Base-by-base conservation (phyloP, 2,797 vertebrate genomes). In the Balearica regulorum region DNA sequence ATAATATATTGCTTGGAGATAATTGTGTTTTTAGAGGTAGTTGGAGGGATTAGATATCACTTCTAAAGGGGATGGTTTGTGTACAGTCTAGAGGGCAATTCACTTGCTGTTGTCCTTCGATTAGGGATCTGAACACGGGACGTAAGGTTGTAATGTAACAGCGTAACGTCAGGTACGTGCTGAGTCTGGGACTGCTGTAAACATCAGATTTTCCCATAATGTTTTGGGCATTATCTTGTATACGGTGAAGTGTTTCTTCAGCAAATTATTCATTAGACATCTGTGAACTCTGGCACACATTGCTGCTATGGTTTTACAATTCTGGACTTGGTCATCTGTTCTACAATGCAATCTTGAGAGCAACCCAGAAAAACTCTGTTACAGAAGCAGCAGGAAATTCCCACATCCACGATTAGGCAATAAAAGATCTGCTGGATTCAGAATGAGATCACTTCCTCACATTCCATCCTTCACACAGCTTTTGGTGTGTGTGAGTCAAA, bases 371-470 rank as follows among this genome's bases (percentile, higher is more conserved):
- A 62, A 49, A 14, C 8, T 26, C 29, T 1, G 10, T 48, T 49
- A 24, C 25, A 68, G 73, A 35, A 89, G 70, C 37, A 31, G 39
- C 2, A 4, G 83, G 83, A 80, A 96, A 95, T 78, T 80, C 92
- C 93, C 53, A 54, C 24, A 43, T 76, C 39, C 37, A 6, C 5
- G 76, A 87, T 22, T 13, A 73, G 46, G 62, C 80, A 91, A 33
- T 66, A 76, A 94, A 90, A 91, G 60, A 65, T 75, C 48, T 80
- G 51, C 62, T 70, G 55, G 81, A 21, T 81, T 83, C 41, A 37
- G 54, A 64, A 78, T 96, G 92, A 96, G 68, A 90, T 94, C 75
- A 81, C 22, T 92, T 96, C 86, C 83, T 85, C 49, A 55, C 1
- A 1, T 80, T 90, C 87, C 68, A 87, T 90, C 57, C 60, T 77